Conservation (phyloP, 2,797 vertebrate genomes). For the Diceros bicornis region DNA sequence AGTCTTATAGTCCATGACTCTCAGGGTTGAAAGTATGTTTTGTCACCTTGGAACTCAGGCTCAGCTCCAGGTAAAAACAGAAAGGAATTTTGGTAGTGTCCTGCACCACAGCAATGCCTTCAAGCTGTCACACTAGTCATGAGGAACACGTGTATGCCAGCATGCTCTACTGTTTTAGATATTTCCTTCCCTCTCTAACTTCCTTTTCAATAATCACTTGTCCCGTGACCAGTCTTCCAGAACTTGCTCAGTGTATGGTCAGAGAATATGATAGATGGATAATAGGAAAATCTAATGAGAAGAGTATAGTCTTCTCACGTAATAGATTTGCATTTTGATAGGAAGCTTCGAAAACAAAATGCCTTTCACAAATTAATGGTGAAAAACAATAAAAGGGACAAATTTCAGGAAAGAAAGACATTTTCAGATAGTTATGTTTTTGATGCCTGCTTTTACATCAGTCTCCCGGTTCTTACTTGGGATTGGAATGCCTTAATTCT, state of each 20-base stretch:
- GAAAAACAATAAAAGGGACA: not conserved
- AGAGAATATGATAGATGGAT: not conserved
- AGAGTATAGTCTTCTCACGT: not conserved
- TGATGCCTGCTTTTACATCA: not conserved
- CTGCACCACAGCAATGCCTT: not conserved
- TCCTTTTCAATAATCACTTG: not conserved
- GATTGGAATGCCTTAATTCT: not conserved
- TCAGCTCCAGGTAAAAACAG: not conserved
- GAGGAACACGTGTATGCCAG: accelerated
- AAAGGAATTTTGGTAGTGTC: not conserved
- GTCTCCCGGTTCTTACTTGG: not conserved
- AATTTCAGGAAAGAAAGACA: not conserved
- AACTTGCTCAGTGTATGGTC: not conserved
- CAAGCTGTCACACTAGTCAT: accelerated
- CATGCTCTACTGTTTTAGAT: accelerated
- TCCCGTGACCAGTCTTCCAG: not conserved
- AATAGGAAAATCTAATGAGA: not conserved
- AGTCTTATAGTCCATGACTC: not conserved
- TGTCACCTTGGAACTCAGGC: not conserved
- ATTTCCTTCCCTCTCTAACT: not conserved
- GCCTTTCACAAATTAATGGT: not conserved
- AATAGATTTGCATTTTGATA: not conserved
- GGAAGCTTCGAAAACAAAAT: not conserved
- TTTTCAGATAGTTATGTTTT: not conserved
- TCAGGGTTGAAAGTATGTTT: not conserved